phyloP scores from a whole-genome alignment of 2,888 invertebrate species.

The Tricholauxania praeusta region DNA sequence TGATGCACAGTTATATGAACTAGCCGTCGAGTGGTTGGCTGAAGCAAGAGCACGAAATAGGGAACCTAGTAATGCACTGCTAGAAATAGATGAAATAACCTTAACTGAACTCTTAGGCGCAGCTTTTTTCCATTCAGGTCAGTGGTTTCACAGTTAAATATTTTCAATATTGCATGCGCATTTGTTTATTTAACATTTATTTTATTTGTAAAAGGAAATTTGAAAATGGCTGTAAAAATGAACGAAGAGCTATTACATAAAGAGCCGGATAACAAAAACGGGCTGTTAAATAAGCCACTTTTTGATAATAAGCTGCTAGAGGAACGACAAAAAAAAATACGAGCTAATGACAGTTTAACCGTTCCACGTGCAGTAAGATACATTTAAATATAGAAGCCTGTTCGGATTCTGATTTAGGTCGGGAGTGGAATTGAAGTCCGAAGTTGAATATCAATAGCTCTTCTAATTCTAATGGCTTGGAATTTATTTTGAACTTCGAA shows the following conservation, averaged over 20 bases:
- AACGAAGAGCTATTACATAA: conserved; percentile 50
- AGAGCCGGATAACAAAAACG: conserved; percentile 46
- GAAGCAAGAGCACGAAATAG: conserved; percentile 42
- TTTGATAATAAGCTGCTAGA: conserved; percentile 32
- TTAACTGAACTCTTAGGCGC: conserved; percentile 48
- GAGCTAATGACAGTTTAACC: no score
- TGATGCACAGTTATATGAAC: conserved; percentile 37
- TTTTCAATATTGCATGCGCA: not conserved
- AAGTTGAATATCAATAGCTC: no score
- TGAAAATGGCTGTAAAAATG: conserved; percentile 51
- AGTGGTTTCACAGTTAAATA: not conserved
- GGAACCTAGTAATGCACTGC: not conserved
- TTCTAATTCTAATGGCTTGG: no score
- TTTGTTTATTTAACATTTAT: not conserved
- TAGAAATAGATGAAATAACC: not conserved
- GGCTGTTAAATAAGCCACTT: conserved; percentile 36
- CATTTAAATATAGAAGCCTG: no score
- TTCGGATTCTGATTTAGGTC: no score
- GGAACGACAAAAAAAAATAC: conserved; percentile 19
- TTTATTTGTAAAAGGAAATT: conserved; percentile 41
- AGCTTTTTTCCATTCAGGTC: conserved; percentile 37
- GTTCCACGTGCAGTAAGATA: no score
- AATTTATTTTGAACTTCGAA: no score
- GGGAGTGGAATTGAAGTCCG: no score
- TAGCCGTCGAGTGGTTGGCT: conserved; percentile 55